Base-by-base conservation (phyloP, 2,888 invertebrate species). In the Crocallis elinguaria region DNA sequence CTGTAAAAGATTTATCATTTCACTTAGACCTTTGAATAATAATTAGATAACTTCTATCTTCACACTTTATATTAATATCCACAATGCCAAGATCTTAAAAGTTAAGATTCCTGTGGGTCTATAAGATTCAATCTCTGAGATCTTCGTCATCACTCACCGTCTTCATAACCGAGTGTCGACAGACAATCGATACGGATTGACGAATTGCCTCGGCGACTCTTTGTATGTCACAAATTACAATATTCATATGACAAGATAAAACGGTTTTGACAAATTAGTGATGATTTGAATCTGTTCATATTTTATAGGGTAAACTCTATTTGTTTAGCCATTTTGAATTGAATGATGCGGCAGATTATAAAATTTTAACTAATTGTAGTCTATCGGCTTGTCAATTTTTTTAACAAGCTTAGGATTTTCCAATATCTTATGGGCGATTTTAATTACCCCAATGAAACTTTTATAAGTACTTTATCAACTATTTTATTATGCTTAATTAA, bases 111-210 rank as follows among this genome's bases (percentile, higher is more conserved):
- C 42, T 23, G 33, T 41, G 23, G 38, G 21, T 19, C 25, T 38
- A 6, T 8, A 38, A 23, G 55, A 48, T 49, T 49, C 39, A 64
- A 64, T 64, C 64, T 60, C 5, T n/a, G 9, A n/a, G 19, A 79
- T 76, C 69, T 62, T n/a, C 71, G 78, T 82, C 85, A 81, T 75
- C 72, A 58, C 58, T 69, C 76, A 75, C 79, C 77, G 78, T 79
- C 72, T 68, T 75, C 71, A 82, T 84, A 86, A 87, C 82, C 62
- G 75, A 83, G 78, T 75, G 84, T 72, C 66, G 86, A 86, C 86
- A 60, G 62, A 48, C 58, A 71, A 85, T 82, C 83, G 86, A 88
- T 86, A 84, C 39, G 56, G 48, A 55, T 55, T 61, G 83, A 84
- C 77, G 73, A 78, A 86, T 84, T 71, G 75, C 55, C 62, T 54